Conservation (phyloP, 2,113 vertebrate genomes). For the Xiphophorus couchianus region DNA sequence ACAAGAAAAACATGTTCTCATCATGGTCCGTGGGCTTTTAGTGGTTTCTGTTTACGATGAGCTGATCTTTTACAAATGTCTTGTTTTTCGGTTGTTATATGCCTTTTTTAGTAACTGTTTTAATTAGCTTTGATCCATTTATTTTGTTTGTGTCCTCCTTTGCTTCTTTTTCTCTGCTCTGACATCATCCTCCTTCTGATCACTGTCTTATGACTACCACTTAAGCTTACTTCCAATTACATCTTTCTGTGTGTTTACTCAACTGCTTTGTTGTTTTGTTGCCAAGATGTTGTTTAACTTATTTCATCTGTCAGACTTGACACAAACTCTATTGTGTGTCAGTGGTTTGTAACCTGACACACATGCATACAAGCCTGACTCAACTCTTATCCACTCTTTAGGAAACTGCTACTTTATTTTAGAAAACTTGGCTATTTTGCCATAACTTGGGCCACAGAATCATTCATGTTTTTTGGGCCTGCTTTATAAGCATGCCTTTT, state of each 20-base stretch:
- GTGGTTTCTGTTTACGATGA: not conserved
- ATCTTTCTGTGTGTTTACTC: not conserved
- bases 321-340: not conserved
- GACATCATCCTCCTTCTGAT: not conserved
- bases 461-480: too few relatives aligned
- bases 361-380: not conserved
- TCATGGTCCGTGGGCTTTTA: not conserved
- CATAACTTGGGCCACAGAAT: too few relatives aligned
- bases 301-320: not conserved
- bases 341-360: not conserved
- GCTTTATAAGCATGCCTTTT: too few relatives aligned
- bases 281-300: not conserved
- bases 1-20: not conserved
- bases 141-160: not conserved
- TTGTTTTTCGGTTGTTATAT: not conserved
- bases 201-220: too few relatives aligned
- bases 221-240: not conserved
- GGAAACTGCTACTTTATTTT: too few relatives aligned
- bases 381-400: not conserved
- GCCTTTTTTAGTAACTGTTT: not conserved
- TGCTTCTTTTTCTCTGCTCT: not conserved
- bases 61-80: not conserved
- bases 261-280: not conserved
- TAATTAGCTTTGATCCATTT: too few relatives aligned
- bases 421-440: too few relatives aligned